Conservation (phyloP, 2,113 vertebrate species). For the Heterotilapia buettikoferi region DNA sequence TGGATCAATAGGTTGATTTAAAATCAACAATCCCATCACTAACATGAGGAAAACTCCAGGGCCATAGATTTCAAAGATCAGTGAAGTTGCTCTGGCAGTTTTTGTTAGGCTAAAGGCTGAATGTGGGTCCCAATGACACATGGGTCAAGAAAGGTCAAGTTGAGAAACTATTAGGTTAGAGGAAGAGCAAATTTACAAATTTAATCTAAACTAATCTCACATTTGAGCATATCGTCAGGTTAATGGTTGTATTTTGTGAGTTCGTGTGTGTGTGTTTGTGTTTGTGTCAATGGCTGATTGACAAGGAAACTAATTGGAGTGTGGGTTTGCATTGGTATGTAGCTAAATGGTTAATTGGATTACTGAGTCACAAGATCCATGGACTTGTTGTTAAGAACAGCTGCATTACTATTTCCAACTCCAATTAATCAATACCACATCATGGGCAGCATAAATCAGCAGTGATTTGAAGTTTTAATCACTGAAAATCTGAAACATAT, state of each 20-base stretch:
- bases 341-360: constrained; percentile 68
- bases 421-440: constrained; percentile 24
- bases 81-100: not conserved
- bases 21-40: not conserved
- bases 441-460: not conserved
- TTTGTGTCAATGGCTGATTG: not conserved
- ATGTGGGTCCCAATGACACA: not conserved
- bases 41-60: not conserved
- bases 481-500: not conserved
- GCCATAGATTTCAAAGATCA: not conserved
- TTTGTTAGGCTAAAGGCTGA: not conserved
- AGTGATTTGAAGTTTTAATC: not conserved
- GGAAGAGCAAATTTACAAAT: not conserved
- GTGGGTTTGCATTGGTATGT: constrained; percentile 22
- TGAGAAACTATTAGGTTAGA: not conserved
- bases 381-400: not conserved
- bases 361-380: constrained; percentile 63
- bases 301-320: constrained; percentile 18
- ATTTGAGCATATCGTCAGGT: not conserved
- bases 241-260: not conserved
- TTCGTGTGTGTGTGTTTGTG: not conserved
- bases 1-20: not conserved
- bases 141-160: not conserved
- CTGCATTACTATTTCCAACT: not conserved
- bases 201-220: not conserved